Base-by-base conservation (phyloP, 2,888 invertebrate genomes). In the Latrodectus hesperus region DNA sequence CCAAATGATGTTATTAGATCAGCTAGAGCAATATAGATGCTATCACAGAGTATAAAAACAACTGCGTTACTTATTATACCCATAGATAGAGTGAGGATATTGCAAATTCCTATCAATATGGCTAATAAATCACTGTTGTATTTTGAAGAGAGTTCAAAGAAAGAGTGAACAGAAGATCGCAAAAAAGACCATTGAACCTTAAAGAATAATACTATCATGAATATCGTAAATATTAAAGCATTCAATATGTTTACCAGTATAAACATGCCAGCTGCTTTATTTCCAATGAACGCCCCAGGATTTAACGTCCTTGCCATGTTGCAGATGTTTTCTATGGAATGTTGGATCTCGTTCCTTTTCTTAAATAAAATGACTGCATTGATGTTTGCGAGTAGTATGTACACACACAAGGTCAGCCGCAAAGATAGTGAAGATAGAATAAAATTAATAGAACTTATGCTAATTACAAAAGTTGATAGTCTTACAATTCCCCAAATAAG, bases 141-240 rank as follows among this genome's bases (percentile, higher is more conserved):
- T 38, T 38, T 38, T 38, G 38, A 38, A 38, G 38, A 38, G 38
- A 38, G 1, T 38, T 38, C 5, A 38, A 38, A 38, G 2, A 38
- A 38, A 38, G 38, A 38, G 6, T 38, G 38, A 6, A 38, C 38
- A 38, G 38, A 38, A 38, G 38, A 38, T 38, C 38, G 38, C 4
- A 38, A 38, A 38, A 38, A 0, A 38, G 38, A 0, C 82, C 82
- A 82, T 68, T 82, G 70, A 22, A 75, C 75, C 10, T 82, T 53
- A 17, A 82, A 83, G 76, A 83, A 83, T 17, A 71, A 83, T 16
- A 60, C 8, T 11, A 16, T 14, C 75, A 76, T 70, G 10, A 71
- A 65, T 8, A 38, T 9, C 8, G 26, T 17, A 76, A 83, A 76
- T 14, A 70, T 16, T 0, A 26, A 10, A 9, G 76, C 9, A 14